Percentiles rank a stretch among this genome's conserved stretches.
Evolutionary conservation across 2,113 vertebrate genomes (phyloP).

Genomic region (Perognathus longimembris): DNA sequence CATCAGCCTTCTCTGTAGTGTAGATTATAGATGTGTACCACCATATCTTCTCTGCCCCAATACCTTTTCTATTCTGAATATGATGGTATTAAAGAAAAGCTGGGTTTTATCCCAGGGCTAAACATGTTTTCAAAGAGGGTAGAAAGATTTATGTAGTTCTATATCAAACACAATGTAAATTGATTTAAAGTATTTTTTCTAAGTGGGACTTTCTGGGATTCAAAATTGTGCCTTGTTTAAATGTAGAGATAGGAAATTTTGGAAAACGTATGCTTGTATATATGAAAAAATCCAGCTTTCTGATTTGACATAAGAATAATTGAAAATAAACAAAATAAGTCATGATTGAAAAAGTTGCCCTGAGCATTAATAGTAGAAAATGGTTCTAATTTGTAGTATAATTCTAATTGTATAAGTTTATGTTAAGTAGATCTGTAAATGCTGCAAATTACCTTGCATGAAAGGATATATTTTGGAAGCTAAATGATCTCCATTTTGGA

Average conservation of each 20-base stretch:
- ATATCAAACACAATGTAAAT: constrained; percentile 64
- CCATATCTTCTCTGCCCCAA: neutral
- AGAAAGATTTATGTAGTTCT: constrained; percentile 55
- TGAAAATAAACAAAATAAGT: constrained; percentile 71
- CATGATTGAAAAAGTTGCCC: constrained; percentile 70
- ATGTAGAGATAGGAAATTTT: constrained; percentile 64
- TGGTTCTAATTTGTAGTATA: constrained; percentile 66
- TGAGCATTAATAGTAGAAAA: constrained; percentile 71
- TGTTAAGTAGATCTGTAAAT: constrained; percentile 61
- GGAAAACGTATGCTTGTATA: constrained; percentile 48
- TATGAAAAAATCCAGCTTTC: constrained; percentile 54
- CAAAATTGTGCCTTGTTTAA: constrained; percentile 58
- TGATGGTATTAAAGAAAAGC: constrained; percentile 53
- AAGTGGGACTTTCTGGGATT: constrained; percentile 35
- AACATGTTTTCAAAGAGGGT: constrained; percentile 56
- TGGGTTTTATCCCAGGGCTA: constrained; percentile 64
- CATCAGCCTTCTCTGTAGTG: too few relatives aligned
- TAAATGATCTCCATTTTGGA: neutral
- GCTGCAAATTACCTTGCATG: constrained; percentile 43
- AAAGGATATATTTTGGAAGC: constrained; percentile 10
- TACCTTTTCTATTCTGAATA: constrained; percentile 52
- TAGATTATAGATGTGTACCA: too few relatives aligned
- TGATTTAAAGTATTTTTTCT: constrained; percentile 50
- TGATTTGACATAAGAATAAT: constrained; percentile 73
- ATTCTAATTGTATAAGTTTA: constrained; percentile 68